phyloP scores from a whole-genome alignment of 2,797 vertebrate species.

The Poeciliopsis turneri region DNA sequence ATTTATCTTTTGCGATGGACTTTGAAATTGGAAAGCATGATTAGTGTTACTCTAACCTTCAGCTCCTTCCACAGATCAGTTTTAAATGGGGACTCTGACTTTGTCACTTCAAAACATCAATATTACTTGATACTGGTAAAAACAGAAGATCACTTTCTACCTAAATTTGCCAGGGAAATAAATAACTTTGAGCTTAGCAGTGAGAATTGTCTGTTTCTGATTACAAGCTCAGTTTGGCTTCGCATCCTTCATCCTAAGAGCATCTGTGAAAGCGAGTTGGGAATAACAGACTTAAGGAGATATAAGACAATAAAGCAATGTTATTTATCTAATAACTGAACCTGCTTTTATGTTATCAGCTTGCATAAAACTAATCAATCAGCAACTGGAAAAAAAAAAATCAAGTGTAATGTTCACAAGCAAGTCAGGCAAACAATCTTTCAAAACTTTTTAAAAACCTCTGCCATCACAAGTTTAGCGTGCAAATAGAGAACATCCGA shows the following conservation, averaged over 20 bases:
- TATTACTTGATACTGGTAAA: neutral
- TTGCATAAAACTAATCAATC: slow-evolving; percentile 49
- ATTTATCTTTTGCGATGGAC: neutral
- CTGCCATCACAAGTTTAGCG: neutral
- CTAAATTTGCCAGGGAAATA: neutral
- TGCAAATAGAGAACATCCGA: neutral
- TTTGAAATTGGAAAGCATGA: neutral
- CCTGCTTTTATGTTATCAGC: slow-evolving; percentile 63
- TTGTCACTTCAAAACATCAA: neutral
- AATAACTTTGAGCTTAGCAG: neutral
- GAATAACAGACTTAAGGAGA: slow-evolving; percentile 17
- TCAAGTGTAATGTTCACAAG: slow-evolving; percentile 26
- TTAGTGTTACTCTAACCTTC: neutral
- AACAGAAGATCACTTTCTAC: neutral
- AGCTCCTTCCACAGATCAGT: neutral
- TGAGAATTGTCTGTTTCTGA: neutral
- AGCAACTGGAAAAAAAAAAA: slow-evolving; percentile 34
- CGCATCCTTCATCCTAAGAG: neutral
- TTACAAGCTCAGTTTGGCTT: neutral
- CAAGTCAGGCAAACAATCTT: slow-evolving; percentile 20
- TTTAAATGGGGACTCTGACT: neutral
- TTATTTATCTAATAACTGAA: slow-evolving; percentile 40
- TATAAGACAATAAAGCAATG: slow-evolving; percentile 5
- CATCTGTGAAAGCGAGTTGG: neutral
- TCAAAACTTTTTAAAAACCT: slow-evolving; percentile 8